Base-by-base conservation (phyloP, 2,113 vertebrate genomes). In the Phocoena phocoena region DNA sequence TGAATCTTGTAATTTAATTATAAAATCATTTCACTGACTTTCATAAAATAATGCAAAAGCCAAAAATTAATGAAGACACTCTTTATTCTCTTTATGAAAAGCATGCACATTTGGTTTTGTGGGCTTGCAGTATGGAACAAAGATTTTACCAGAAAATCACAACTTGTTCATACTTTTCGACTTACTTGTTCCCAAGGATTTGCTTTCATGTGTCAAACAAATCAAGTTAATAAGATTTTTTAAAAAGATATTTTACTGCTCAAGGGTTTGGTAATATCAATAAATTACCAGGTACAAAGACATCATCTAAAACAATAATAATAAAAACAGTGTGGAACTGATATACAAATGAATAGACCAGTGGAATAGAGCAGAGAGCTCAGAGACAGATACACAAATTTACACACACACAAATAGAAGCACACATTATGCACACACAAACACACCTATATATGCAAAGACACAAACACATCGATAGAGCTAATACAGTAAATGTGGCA, bases 11-110 rank as follows among this genome's bases (percentile, higher is more conserved):
- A 90, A 62, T 33, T 94, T 77, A 90, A 90, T 81, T 77, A 88
- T 50, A 82, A 93, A 94, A 26, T 62, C 5, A 79, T 90, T 96
- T 81, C 47, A 86, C 50, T 95, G 36, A 31, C 25, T 85, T 91
- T 93, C 20, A 85, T 50, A 93, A 96, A 87, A 79, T 68, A 94
- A 95, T 33, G 0, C 15, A 95, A 93, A 88, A 83, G 10, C 50
- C n/a, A 73, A 92, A 26, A 91, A 65, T 31, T 74, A 90, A 73
- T 86, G 65, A 96, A 88, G 87, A 55, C 4, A 58, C 1, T 4
- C 10, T 88, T 94, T 50, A 65, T 50, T 82, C 17, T 38, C 28
- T 89, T 36, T 60, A 80, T 47, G 4, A 92, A 92, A 84, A 38
- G 26, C 15, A 87, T 6, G 7, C n/a, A 25, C 3, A 44, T 81